Conservation (phyloP, 1,140 invertebrate species). For the Saccostrea glomerata region DNA sequence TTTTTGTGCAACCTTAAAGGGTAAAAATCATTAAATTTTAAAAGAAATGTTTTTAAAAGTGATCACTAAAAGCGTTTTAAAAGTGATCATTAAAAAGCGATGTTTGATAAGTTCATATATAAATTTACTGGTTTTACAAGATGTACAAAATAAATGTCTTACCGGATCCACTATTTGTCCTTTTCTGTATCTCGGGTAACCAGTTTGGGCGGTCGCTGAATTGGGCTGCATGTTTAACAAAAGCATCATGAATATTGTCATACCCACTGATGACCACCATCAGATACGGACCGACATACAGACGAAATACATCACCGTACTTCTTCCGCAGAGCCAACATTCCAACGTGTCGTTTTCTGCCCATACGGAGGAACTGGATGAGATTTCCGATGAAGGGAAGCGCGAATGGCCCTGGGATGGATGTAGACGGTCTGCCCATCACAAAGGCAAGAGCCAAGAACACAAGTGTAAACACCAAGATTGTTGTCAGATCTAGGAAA, state of each 20-base stretch:
- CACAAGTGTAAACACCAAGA: constrained; percentile 93
- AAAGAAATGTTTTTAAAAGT: too few relatives aligned
- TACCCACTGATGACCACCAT: constrained; percentile 61
- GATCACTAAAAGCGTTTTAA: too few relatives aligned
- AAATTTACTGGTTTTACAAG: neutral
- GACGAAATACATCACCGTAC: constrained; percentile 61
- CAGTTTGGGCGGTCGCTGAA: constrained; percentile 55
- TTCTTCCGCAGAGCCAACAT: constrained; percentile 40
- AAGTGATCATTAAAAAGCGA: too few relatives aligned
- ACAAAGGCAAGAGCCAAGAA: constrained; percentile 87
- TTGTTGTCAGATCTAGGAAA: constrained; percentile 69
- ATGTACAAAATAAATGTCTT: neutral
- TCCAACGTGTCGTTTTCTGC: constrained; percentile 36
- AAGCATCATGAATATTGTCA: constrained; percentile 57
- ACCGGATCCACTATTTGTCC: neutral
- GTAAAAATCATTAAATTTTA: too few relatives aligned
- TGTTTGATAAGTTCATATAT: too few relatives aligned
- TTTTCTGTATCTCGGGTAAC: constrained; percentile 14
- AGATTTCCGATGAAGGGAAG: constrained; percentile 56
- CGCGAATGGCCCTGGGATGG: constrained; percentile 51
- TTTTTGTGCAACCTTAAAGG: too few relatives aligned
- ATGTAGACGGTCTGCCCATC: constrained; percentile 45
- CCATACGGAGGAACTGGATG: constrained; percentile 36
- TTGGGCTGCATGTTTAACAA: constrained; percentile 57
- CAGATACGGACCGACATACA: constrained; percentile 56